Base-by-base conservation (phyloP, 1,140 invertebrate genomes). In the Mactra quadrangularis region DNA sequence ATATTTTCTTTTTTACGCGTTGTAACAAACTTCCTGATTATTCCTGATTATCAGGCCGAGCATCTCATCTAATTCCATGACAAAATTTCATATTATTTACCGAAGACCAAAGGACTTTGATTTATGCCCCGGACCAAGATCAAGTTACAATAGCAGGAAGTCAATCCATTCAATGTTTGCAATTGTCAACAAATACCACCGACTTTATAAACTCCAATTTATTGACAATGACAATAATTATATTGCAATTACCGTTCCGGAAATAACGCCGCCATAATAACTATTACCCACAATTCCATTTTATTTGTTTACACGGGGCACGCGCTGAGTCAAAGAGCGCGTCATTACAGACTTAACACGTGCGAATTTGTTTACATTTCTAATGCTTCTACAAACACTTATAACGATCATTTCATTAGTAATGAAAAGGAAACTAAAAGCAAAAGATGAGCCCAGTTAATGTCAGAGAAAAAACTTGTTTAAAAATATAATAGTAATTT, bases 321-420 rank as follows among this genome's bases (percentile, higher is more conserved):
- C 64, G 77, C 77, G 64, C 64, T 50, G 50, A 57, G 77, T 81
- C 77, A 81, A 70, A 81, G 77, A 81, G 70, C 77, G 77, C 53
- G 64, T 81, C 57, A 57, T 81, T 71, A 71, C 59, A 47, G 50
- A 25, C 29, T 41, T 50, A 71, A 31, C 66, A 81, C 66, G 77
- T 81, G 77, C 64, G 38, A 11, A 25, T n/a, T 2, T 81, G 77
- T 81, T 81, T 70, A 81, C 77, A 33, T 29, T 52, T 35, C 4
- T 70, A 60, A 81, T 81, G 77, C 45, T 45, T 59, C 53, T 33
- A 41, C 66, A 81, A 81, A 81, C 27, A 81, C 59, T 11, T n/a
- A 35, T 50, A 64, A 76, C 74, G 59, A 62, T 60, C 74, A 50
- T 47, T 50, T 50, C 45, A 68, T 68, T 68, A 27, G n/a, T 47